Conservation (phyloP, 2,113 vertebrate species). For the Bubalus kerabau region DNA sequence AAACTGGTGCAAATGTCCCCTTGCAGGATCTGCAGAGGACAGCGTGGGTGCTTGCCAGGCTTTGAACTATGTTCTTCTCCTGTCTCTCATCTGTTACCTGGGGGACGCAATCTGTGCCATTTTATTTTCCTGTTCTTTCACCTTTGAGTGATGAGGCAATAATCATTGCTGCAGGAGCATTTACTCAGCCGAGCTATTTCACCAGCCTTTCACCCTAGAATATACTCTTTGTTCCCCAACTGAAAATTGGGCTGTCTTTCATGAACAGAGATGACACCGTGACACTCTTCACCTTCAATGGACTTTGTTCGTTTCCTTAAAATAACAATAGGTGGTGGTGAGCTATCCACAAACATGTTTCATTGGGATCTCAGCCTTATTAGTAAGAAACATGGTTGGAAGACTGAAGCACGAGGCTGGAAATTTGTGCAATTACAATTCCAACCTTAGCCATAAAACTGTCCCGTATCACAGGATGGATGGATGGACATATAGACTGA, state of each 20-base stretch:
- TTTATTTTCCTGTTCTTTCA: constrained; percentile 4
- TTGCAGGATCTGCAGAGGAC: background rate
- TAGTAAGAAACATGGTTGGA: constrained; percentile 9
- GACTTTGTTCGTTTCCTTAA: constrained; percentile 13
- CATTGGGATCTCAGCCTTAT: constrained; percentile 25
- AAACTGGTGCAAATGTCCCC: background rate
- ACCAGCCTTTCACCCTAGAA: background rate
- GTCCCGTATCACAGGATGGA: background rate
- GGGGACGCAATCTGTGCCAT: background rate
- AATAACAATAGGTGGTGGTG: background rate
- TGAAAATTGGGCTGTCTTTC: constrained; percentile 45
- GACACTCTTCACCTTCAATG: background rate
- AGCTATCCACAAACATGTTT: background rate
- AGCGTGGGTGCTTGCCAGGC: background rate
- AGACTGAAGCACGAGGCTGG: background rate
- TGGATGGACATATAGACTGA: background rate
- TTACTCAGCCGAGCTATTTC: constrained; percentile 13
- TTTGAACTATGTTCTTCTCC: background rate
- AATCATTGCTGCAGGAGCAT: background rate
- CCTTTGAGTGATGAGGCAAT: constrained; percentile 44
- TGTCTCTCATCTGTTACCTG: constrained; percentile 19
- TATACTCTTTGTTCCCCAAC: background rate
- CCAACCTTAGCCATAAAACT: constrained; percentile 34
- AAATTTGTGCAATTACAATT: constrained; percentile 25
- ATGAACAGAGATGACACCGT: background rate